Base-by-base conservation (phyloP, 2,888 invertebrate species). In the Tenthredo distinguenda region DNA sequence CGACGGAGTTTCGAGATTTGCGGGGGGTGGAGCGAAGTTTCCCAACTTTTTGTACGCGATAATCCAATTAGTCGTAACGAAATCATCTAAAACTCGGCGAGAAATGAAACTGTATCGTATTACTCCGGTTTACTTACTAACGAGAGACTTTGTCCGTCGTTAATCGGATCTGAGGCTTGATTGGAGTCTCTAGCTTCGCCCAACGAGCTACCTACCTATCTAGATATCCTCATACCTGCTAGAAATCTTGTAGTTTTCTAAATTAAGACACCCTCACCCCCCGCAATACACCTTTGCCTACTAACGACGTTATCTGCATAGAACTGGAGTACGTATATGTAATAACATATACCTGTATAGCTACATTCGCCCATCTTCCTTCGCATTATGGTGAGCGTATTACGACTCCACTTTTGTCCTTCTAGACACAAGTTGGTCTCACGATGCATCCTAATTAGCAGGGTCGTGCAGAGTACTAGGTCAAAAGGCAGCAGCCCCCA, bases 111-210 rank as follows among this genome's bases (percentile, higher is more conserved):
- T 26, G 77, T 55, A 77, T 55, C 50, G 55, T 77, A 34, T 77
- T 50, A 77, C 77, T 77, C 7, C 15, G 43, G n/a, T 74, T 55
- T 77, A 62, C 40, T 40, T 21, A 31, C 81, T 81, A 81, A 81
- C 81, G 81, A 81, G 81, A 81, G 34, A 81, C 15, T 81, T 81
- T 81, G 81, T 81, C 21, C 58, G 40, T 62, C 62, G 81, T 81
- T 62, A 81, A 81, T 81, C 81, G 58, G 62, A 81, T 81, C 62
- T 58, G 62, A 81, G 21, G 62, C 37, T 62, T 81, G 81, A 62
- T 81, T 81, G 40, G 58, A 81, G 40, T 12, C 40, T 40, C 40
- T 40, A 43, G 72, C 40, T 74, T 26, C 43, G 7, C 6, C 9
- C 18, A 37, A 10, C 37, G 2, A 40, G 15, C 21, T 71, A 6